Evolutionary conservation across 1,140 invertebrate genomes (phyloP).

Genomic region (Archegozetes longisetosus): DNA sequence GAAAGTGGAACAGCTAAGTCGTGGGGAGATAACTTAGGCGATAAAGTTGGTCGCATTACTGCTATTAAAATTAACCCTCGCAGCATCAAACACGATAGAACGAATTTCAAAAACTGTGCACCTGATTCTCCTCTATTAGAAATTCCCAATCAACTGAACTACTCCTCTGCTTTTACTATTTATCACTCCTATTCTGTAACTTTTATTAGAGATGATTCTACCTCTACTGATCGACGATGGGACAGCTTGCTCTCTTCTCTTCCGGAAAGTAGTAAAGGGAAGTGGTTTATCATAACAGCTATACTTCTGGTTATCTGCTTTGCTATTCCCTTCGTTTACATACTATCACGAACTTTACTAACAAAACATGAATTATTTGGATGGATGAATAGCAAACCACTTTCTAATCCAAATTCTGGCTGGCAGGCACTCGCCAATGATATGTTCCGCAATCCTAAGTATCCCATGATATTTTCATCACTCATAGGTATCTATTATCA

Average conservation of each 20-base stretch:
- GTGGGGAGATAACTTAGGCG: neutral
- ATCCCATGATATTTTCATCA: conserved; percentile 29
- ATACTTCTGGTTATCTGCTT: neutral
- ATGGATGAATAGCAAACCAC: conserved; percentile 30
- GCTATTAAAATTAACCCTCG: neutral
- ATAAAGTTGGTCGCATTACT: neutral
- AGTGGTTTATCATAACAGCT: neutral
- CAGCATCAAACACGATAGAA: neutral
- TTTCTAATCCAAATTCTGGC: conserved; percentile 35
- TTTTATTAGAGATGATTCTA: conserved; percentile 3
- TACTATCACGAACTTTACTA: neutral
- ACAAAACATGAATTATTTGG: neutral
- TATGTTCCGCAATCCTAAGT: conserved; percentile 31
- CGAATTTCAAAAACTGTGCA: neutral
- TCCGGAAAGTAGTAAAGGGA: neutral
- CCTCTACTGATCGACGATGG: neutral
- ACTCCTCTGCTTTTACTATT: neutral
- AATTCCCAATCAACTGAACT: neutral
- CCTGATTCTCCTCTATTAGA: neutral
- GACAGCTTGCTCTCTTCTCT: neutral
- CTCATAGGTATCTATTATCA: neutral
- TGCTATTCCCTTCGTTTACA: neutral
- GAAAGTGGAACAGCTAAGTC: neutral
- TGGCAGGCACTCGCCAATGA: conserved; percentile 37
- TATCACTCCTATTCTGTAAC: conserved; percentile 1